These are phyloP conservation scores for Lepidothrix coronata DNA, from an alignment of 2,113 vertebrate species.

Conservation along the genomic window DNA sequence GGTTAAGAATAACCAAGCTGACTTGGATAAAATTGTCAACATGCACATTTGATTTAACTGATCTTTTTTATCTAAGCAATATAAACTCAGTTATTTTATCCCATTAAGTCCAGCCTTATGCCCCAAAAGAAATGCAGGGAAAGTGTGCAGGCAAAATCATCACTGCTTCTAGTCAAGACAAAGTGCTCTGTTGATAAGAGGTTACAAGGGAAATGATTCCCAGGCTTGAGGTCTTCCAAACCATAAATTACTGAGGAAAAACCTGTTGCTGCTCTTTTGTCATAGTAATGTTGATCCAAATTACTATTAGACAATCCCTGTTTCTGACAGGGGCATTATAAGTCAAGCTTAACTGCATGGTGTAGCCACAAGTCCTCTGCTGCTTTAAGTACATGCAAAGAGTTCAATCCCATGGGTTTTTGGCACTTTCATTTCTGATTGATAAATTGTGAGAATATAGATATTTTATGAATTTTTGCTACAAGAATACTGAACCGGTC, in stretches of 20 bases:
- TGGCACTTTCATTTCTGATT: neutral
- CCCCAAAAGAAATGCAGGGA: neutral
- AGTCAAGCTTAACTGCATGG: rapidly evolving
- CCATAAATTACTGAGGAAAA: neutral
- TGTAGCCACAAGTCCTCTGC: neutral
- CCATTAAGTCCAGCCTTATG: neutral
- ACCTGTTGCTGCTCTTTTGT: neutral
- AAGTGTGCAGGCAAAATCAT: neutral
- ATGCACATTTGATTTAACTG: neutral
- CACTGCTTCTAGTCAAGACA: neutral
- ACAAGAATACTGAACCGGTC: neutral
- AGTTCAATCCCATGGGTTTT: neutral
- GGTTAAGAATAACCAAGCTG: neutral
- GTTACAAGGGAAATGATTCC: neutral
- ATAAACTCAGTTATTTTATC: neutral
- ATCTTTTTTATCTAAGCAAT: neutral
- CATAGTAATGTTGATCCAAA: neutral
- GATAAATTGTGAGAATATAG: neutral
- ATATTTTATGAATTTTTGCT: neutral
- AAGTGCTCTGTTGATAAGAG: neutral
- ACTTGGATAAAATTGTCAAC: neutral
- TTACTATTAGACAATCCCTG: rapidly evolving
- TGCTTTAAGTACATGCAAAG: neutral
- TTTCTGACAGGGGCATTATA: rapidly evolving
- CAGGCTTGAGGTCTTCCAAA: neutral